Base-by-base conservation (phyloP, 1,140 invertebrate genomes). In the Mesaphorura yosii region DNA sequence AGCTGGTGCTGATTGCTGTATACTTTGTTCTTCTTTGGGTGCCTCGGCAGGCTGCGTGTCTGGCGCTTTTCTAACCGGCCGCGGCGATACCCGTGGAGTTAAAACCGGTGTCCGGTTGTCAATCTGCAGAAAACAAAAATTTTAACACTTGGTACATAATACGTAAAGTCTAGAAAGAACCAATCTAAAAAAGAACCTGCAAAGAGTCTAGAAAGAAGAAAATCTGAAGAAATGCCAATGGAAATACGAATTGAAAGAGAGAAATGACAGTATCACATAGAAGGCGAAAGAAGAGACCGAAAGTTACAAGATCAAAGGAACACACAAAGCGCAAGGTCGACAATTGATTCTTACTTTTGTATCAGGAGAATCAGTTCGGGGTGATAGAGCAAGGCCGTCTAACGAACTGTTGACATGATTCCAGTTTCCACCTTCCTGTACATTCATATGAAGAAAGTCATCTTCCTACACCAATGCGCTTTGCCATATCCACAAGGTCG, bases 311-410 rank as follows among this genome's bases (percentile, higher is more conserved):
- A n/a, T n/a, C n/a, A n/a, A n/a, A n/a, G n/a, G n/a, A n/a, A n/a
- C n/a, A n/a, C n/a, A n/a, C n/a, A n/a, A n/a, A n/a, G n/a, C n/a
- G n/a, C n/a, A 41, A 12, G 40, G 7, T 10, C 15, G 28, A 46
- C 6, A 3, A 31, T 34, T 19, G 37, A 39, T 19, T 68, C 69
- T 73, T 68, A 75, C 73, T 44, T 70, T 48, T n/a, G 53, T 55
- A 37, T 71, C 69, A 25, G 64, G 69, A 45, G 70, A 67, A 62
- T 76, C 74, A 17, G 67, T 68, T 52, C 73, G 59, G 22, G 75
- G 73, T 19, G 75, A 74, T 28, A 76, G 63, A 25, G 75, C 72
- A 3, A 78, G 64, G 12, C 74, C 73, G 64, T 76, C 75, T 37
- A 78, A 66, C 60, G 73, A 74, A 55, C 69, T 74, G 45, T 65